These are phyloP conservation scores for Chesias legatella DNA, from an alignment of 2,888 invertebrate genomes.

Conservation along the genomic window DNA sequence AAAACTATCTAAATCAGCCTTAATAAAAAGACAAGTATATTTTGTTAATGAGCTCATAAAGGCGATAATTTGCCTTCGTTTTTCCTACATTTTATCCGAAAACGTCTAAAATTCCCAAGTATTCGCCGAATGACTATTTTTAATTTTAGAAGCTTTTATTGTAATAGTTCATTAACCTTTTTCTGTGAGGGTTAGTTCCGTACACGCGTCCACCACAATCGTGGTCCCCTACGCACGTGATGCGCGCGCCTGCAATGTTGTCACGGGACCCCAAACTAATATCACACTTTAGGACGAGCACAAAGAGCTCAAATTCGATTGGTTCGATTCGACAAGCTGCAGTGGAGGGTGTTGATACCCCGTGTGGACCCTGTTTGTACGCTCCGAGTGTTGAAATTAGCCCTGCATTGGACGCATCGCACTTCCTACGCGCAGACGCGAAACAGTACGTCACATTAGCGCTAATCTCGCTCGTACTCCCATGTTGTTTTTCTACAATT, in stretches of 20 bases:
- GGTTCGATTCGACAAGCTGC: slow-evolving; percentile 42
- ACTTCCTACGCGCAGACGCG: slow-evolving; percentile 70
- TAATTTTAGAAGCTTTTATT: slow-evolving; percentile 15
- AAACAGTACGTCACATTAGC: slow-evolving; percentile 71
- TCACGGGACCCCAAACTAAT: slow-evolving; percentile 12
- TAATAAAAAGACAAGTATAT: no score
- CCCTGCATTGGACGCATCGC: slow-evolving; percentile 42
- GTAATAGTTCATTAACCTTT: slow-evolving; percentile 24
- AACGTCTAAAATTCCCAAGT: not conserved
- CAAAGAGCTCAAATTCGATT: slow-evolving; percentile 35
- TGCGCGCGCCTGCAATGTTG: slow-evolving; percentile 57
- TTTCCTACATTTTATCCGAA: no score
- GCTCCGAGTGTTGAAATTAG: slow-evolving; percentile 59
- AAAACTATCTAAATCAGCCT: no score
- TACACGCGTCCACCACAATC: slow-evolving; percentile 60
- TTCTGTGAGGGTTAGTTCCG: slow-evolving; percentile 46
- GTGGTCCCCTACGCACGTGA: slow-evolving; percentile 65
- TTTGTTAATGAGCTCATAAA: no score
- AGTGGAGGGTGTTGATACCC: slow-evolving; percentile 46
- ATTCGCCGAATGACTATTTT: slow-evolving; percentile 1
- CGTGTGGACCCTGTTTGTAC: slow-evolving; percentile 55
- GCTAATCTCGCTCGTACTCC: slow-evolving; percentile 60
- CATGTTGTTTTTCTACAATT: slow-evolving; percentile 45
- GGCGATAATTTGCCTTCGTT: no score
- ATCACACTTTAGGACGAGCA: slow-evolving; percentile 1